phyloP scores from a whole-genome alignment of 2,888 invertebrate genomes.

The Phorcus lineatus region DNA sequence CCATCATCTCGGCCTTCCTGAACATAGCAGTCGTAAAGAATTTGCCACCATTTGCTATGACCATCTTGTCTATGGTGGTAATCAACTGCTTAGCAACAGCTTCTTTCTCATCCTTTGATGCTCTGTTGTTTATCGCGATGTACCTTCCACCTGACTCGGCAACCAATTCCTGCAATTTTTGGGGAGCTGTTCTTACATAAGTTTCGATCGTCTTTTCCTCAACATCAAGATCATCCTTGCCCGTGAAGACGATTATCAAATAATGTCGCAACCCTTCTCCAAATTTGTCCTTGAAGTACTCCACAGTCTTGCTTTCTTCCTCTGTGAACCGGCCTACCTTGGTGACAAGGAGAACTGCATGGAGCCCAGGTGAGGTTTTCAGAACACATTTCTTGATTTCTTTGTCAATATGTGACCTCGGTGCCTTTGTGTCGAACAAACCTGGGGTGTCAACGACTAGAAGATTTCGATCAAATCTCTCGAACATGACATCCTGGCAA shows the following conservation, averaged over 20 bases:
- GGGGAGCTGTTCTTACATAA: slow-evolving; percentile 24
- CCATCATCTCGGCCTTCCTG: slow-evolving; percentile 26
- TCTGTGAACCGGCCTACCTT: too few relatives aligned
- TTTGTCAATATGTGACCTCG: slow-evolving; percentile 25
- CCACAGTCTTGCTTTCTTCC: too few relatives aligned
- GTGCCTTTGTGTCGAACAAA: slow-evolving; percentile 34
- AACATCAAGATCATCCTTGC: too few relatives aligned
- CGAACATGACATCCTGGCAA: slow-evolving; percentile 15
- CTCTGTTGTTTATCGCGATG: slow-evolving; percentile 31
- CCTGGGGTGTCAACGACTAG: slow-evolving; percentile 39
- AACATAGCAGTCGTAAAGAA: slow-evolving; percentile 35
- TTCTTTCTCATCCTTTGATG: slow-evolving; percentile 17
- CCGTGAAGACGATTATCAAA: too few relatives aligned
- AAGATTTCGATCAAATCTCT: slow-evolving; percentile 22
- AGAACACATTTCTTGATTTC: not conserved
- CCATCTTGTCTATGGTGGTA: slow-evolving; percentile 27
- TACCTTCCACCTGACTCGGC: slow-evolving; percentile 4
- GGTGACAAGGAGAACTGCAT: too few relatives aligned
- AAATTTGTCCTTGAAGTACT: slow-evolving; percentile 28
- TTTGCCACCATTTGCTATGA: slow-evolving; percentile 26
- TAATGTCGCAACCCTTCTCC: slow-evolving; percentile 8
- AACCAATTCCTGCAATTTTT: slow-evolving; percentile 7
- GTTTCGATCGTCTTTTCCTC: not conserved
- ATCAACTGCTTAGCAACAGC: slow-evolving; percentile 25
- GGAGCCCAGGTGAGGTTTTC: too few relatives aligned